Evolutionary conservation across 2,797 vertebrate genomes (phyloP).

Genomic region (Malurus splendens): DNA sequence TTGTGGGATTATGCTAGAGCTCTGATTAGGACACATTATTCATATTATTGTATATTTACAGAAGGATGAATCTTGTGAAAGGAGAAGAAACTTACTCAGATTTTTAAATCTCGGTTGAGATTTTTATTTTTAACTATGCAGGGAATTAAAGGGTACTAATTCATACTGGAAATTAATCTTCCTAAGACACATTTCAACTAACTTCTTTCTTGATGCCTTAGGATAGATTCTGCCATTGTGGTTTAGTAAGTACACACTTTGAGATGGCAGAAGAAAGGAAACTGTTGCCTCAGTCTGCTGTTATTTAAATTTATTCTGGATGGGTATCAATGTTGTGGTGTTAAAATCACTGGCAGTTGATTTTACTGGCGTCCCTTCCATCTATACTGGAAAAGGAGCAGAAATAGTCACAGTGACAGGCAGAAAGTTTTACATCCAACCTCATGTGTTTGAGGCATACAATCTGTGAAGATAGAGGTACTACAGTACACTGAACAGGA

Average conservation of each 20-base stretch:
- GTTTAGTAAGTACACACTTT: background rate
- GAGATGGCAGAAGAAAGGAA: background rate
- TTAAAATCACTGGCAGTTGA: background rate
- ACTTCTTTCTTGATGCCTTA: background rate
- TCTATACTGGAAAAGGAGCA: background rate
- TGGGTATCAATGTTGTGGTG: rapidly evolving
- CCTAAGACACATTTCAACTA: background rate
- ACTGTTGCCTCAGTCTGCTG: background rate
- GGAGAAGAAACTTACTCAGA: background rate
- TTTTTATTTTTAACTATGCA: background rate
- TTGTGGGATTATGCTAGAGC: background rate
- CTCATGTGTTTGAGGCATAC: background rate
- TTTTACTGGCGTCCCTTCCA: background rate
- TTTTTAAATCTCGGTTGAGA: background rate
- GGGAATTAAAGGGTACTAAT: background rate
- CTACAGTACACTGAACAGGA: background rate
- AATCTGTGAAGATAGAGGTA: background rate
- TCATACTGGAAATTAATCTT: background rate
- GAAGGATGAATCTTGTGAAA: background rate
- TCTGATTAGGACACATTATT: background rate
- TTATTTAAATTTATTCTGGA: background rate
- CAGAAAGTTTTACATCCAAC: background rate
- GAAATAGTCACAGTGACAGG: background rate
- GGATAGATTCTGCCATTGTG: background rate
- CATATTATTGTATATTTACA: background rate